Percentiles rank a stretch among this genome's conserved stretches.
These are phyloP conservation scores for Galendromus occidentalis DNA, from an alignment of 1,140 invertebrate genomes.

Conservation along the genomic window DNA sequence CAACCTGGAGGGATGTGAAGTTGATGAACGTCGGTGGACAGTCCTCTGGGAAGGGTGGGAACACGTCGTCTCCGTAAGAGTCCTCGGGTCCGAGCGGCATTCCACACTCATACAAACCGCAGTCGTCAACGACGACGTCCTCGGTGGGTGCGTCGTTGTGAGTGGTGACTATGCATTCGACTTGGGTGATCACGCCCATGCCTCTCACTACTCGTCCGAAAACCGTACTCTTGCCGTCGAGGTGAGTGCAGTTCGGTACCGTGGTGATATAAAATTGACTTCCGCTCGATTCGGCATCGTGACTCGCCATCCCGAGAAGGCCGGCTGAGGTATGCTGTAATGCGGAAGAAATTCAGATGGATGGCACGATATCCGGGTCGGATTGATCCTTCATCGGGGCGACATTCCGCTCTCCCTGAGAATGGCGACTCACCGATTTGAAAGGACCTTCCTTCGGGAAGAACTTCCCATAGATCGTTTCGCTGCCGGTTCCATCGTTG, in stretches of 20 bases:
- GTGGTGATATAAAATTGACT: slow-evolving; percentile 89
- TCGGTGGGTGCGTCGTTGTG: slow-evolving; percentile 18
- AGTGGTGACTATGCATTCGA: slow-evolving; percentile 36
- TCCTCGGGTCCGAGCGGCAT: slow-evolving; percentile 44
- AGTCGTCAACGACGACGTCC: slow-evolving; percentile 35
- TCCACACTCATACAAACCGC: slow-evolving; percentile 43
- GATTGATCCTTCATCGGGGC: no score
- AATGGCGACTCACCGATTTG: slow-evolving; percentile 26
- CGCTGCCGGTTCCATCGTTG: slow-evolving; percentile 61
- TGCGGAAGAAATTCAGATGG: no score
- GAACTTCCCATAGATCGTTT: slow-evolving; percentile 71
- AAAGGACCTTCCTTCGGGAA: slow-evolving; percentile 78
- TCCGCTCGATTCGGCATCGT: slow-evolving; percentile 65
- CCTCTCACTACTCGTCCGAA: slow-evolving; percentile 62
- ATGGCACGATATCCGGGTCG: no score
- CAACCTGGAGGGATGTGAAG: not conserved
- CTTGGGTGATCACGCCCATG: slow-evolving; percentile 39
- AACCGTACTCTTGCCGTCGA: slow-evolving; percentile 73
- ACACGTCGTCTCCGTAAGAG: slow-evolving; percentile 44
- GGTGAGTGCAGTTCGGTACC: slow-evolving; percentile 48
- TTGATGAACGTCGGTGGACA: slow-evolving; percentile 20
- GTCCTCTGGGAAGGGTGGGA: slow-evolving; percentile 53
- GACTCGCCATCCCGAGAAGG: slow-evolving; percentile 73
- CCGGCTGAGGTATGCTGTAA: slow-evolving; percentile 36
- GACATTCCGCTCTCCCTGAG: not conserved